Conservation (phyloP, 2,888 invertebrate species). For the Athalia circularis region DNA sequence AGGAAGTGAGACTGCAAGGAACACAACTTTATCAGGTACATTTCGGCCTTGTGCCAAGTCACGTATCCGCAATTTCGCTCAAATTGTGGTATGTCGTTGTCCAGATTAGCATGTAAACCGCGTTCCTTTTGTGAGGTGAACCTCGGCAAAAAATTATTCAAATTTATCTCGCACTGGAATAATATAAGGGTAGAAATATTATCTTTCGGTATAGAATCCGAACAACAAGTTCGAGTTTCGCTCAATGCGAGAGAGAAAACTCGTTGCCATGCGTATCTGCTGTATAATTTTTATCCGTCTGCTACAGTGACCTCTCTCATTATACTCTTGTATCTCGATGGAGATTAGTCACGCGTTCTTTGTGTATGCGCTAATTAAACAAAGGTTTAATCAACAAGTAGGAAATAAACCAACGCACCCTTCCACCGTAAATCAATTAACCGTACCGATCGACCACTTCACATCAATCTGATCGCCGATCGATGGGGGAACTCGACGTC, state of each 20-base stretch:
- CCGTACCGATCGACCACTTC: neutral
- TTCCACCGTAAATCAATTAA: slow-evolving; percentile 42
- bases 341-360: slow-evolving; percentile 45
- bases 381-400: slow-evolving; percentile 51
- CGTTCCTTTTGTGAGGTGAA: neutral
- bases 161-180: neutral
- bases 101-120: neutral
- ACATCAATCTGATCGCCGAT: slow-evolving; percentile 8
- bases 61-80: neutral
- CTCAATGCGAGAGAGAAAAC: neutral
- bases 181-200: too few species aligned
- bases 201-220: too few species aligned
- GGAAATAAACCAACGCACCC: slow-evolving; percentile 30
- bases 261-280: neutral
- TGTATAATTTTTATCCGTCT: neutral
- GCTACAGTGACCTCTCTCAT: neutral
- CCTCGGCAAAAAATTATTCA: neutral
- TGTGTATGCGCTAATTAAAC: slow-evolving; percentile 54
- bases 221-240: too few species aligned
- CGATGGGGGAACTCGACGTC: slow-evolving; percentile 13
- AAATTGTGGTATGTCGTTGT: neutral
- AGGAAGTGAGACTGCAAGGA: slow-evolving; percentile 3
- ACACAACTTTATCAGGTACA: slow-evolving; percentile 7
- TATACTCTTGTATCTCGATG: slow-evolving; percentile 6
- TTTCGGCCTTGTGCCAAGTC: neutral